Evolutionary conservation across 1,140 invertebrate genomes (phyloP), one percentile per base, ranked within the genome.

Genomic region (Diabrotica undecimpunctata): DNA sequence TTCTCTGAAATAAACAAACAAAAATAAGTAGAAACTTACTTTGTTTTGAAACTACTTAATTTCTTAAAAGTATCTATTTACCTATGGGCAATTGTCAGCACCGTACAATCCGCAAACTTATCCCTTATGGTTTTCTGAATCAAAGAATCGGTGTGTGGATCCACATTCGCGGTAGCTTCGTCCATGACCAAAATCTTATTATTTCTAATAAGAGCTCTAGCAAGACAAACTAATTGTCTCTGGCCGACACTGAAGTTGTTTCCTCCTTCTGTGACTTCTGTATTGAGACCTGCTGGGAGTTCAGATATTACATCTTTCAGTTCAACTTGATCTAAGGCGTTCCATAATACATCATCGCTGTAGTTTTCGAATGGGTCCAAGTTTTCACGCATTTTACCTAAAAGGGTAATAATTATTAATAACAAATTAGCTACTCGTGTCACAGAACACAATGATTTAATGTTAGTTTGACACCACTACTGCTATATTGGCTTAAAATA

Each of bases 321-420:
- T 75, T 87, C 92, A 10, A 90, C 90, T 68, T 92, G 88, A 72
- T 94, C 91, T 36, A 96, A 80, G 0, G 90, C 91, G 70, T 83
- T 81, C 94, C 93, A 96, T 2, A 96, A 77, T 72, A 93, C 70
- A 78, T 86, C 82, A 73, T 96, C 93, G 46, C 78, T 78, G 72
- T 88, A 88, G 25, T 82, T 78, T 66, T 89, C 83, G 73, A 94
- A 95, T 0, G 94, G 94, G 81, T 96, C 94, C 67, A 97, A 81
- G 79, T 97, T 96, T 73, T 88, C 89, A 13, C 94, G 83, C 65
- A 95, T 75, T 7, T 86, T 87, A 0, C 85, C 85, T n/a, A 78
- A 79, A 67, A 96, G 96, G 0, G 5, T 2, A 25, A 25, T 4
- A 25, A 25, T 25, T 2, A 25, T 25, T 1, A 25, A 1, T 25